Evolutionary conservation across 1,140 invertebrate species (phyloP), one percentile per base, ranked within the genome.

Genomic region (Lordiphosa clarofinis): DNA sequence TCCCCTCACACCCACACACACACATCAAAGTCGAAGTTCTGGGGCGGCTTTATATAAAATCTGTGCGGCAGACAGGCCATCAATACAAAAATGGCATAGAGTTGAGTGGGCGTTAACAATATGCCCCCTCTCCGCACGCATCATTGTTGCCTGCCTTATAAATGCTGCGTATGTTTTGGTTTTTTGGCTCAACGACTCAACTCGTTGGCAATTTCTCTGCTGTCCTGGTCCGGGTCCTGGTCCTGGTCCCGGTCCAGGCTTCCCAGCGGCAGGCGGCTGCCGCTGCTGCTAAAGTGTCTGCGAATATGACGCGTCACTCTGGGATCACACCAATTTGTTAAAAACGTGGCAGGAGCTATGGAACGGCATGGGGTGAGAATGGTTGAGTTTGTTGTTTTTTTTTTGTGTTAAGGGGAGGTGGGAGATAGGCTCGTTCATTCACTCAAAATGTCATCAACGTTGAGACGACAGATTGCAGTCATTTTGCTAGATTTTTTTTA

Each of bases 111-210:
- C 78, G 78, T 84, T 84, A 84, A 81, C 75, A 81, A 81, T 81
- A 84, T 76, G 73, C 56, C 33, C 24, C 55, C 48, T 6, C 11
- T 36, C 40, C 21, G 33, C 4, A 19, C 33, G 3, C 5, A 21
- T 75, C 76, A 71, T 76, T 76, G 76, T 71, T 67, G 67, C 62
- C 67, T 82, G 72, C 76, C 72, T 82, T 82, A 82, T 81, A 81
- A 81, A 76, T 81, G 75, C 78, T 82, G 76, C 78, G 78, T 84
- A 84, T 82, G 76, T 84, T 82, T 84, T 82, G 76, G 78, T 84
- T 82, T 84, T 82, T 82, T 82, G 76, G 76, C 76, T 76, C 67
- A 81, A 82, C 76, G 78, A 81, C 76, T 81, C 72, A 76, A 76
- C 75, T 81, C 75, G 76, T 81, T 82, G 71, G 75, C 75, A 81